Conservation (phyloP, 2,888 invertebrate genomes). For the Yponomeuta plumbellus region DNA sequence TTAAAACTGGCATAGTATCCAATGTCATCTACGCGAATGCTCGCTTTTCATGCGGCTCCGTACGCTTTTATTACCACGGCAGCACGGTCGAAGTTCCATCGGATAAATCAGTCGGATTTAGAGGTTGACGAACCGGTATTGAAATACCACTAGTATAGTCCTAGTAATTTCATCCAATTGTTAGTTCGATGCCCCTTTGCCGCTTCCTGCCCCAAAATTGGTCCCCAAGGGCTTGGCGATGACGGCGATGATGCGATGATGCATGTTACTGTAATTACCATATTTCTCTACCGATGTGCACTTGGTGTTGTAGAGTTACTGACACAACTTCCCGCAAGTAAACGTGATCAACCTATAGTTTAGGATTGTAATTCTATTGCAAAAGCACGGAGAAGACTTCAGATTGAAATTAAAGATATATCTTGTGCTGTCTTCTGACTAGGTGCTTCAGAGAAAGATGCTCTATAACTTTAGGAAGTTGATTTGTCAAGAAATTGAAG, state of each 20-base stretch:
- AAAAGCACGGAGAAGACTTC: too few species aligned
- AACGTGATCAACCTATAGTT: too few species aligned
- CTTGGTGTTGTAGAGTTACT: too few species aligned
- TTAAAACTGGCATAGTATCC: constrained; percentile 38
- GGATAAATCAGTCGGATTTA: not conserved
- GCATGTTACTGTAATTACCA: too few species aligned
- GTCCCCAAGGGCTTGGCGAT: constrained; percentile 12
- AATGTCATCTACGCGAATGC: constrained; percentile 26
- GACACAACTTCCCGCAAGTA: too few species aligned
- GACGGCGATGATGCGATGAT: not conserved
- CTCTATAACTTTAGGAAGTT: too few species aligned
- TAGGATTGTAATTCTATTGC: too few species aligned
- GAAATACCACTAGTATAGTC: constrained; percentile 18
- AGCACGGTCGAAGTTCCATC: not conserved
- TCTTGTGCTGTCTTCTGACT: too few species aligned
- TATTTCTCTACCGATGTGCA: too few species aligned
- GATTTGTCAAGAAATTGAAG: too few species aligned
- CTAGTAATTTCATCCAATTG: constrained; percentile 39
- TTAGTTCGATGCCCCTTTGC: constrained; percentile 33
- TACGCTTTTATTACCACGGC: not conserved
- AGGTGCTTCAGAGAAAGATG: too few species aligned
- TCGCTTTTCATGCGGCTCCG: not conserved
- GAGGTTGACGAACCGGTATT: constrained; percentile 34
- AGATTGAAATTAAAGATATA: too few species aligned
- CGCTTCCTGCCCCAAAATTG: constrained; percentile 28